These are phyloP conservation scores for Mus pahari DNA, from an alignment of 2,113 vertebrate genomes.

Conservation along the genomic window DNA sequence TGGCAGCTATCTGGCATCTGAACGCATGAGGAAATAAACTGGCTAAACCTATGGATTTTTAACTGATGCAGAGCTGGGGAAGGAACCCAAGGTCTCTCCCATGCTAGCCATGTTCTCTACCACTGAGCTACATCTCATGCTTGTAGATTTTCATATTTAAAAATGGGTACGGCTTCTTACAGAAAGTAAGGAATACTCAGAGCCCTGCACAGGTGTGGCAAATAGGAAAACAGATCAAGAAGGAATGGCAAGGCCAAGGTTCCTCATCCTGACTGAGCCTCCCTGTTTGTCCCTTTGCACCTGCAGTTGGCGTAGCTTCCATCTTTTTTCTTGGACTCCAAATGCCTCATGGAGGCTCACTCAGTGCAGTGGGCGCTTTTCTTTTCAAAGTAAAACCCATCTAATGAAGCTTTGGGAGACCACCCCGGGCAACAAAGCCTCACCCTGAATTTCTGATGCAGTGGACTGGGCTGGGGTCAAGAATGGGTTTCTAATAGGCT, in stretches of 20 bases:
- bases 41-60: background rate
- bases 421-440: background rate
- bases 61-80: background rate
- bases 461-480: background rate
- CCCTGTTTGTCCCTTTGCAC: background rate
- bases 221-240: background rate
- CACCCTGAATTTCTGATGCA: background rate
- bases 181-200: background rate
- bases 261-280: fast-evolving
- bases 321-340: background rate
- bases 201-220: background rate
- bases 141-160: background rate
- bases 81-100: background rate
- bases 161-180: background rate
- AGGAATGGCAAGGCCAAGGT: too few species aligned
- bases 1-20: background rate
- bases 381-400: background rate
- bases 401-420: background rate
- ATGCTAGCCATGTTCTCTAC: background rate
- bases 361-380: background rate
- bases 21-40: background rate
- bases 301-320: background rate
- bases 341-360: background rate
- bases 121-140: background rate
- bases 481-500: background rate